Evolutionary conservation across 2,888 invertebrate species (phyloP).

Genomic region (Erebia epiphron): DNA sequence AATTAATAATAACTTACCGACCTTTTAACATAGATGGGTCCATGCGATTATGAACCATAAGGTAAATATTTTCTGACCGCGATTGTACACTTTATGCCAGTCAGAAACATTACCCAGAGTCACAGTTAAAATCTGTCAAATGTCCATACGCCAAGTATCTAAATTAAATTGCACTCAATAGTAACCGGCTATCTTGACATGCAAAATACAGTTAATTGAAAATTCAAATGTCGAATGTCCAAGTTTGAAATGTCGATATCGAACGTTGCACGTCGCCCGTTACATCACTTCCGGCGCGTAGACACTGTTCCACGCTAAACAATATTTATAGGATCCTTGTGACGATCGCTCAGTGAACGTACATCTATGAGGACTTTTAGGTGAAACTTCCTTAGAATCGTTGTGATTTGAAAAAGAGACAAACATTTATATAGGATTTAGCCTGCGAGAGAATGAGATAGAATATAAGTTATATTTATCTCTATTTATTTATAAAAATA

Average conservation of each 20-base stretch:
- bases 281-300: conserved; percentile 46
- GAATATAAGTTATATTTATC: no score
- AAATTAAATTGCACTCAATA: neutral
- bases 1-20: no score
- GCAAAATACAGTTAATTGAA: neutral
- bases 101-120: neutral
- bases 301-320: conserved; percentile 41
- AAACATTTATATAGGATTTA: no score
- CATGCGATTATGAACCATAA: no score
- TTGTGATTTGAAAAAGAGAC: no score
- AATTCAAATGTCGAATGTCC: conserved; percentile 13
- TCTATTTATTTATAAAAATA: no score
- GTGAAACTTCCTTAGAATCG: no score
- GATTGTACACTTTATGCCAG: neutral
- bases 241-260: conserved; percentile 10
- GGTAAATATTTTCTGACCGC: no score
- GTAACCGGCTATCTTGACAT: neutral
- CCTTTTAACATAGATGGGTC: no score
- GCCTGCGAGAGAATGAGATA: no score
- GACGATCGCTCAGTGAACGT: conserved; percentile 41
- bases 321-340: conserved; percentile 49
- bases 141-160: no score
- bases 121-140: no score
- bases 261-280: conserved; percentile 25
- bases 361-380: conserved; percentile 19